Evolutionary conservation across 2,797 vertebrate genomes (phyloP).

Genomic region (Aphelocoma californica): DNA sequence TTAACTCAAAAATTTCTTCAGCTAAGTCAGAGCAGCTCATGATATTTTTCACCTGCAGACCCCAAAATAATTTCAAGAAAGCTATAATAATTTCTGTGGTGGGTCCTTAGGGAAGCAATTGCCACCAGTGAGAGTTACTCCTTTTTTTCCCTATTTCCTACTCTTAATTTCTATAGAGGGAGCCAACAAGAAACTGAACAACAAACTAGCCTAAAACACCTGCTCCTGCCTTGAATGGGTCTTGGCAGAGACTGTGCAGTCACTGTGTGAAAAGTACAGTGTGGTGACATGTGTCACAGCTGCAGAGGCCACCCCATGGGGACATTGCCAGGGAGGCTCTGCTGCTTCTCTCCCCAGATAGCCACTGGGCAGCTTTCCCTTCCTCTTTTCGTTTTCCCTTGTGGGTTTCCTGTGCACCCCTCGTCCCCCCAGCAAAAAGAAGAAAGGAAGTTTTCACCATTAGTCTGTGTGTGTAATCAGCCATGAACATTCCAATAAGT

Average conservation of each 20-base stretch:
- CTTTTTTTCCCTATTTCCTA: background rate
- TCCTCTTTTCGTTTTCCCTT: background rate
- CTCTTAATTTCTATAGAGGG: background rate
- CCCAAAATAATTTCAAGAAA: background rate
- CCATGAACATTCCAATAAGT: background rate
- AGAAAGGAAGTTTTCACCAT: background rate
- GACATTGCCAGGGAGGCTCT: background rate
- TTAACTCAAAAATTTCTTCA: background rate
- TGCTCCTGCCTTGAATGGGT: background rate
- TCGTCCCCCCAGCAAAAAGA: no score
- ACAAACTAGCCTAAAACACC: background rate
- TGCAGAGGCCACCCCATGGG: no score
- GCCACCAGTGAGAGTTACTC: rapidly evolving
- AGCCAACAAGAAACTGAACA: background rate
- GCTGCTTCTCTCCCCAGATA: background rate
- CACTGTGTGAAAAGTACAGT: background rate
- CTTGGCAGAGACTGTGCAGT: background rate
- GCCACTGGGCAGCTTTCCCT: background rate
- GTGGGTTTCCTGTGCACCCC: background rate
- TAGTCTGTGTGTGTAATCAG: background rate
- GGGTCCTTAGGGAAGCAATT: rapidly evolving
- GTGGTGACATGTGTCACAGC: rapidly evolving
- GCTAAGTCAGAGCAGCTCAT: background rate
- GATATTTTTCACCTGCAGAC: background rate
- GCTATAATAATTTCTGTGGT: rapidly evolving